These are phyloP conservation scores for Phaethon lepturus DNA, from an alignment of 2,113 vertebrate species.

Conservation along the genomic window DNA sequence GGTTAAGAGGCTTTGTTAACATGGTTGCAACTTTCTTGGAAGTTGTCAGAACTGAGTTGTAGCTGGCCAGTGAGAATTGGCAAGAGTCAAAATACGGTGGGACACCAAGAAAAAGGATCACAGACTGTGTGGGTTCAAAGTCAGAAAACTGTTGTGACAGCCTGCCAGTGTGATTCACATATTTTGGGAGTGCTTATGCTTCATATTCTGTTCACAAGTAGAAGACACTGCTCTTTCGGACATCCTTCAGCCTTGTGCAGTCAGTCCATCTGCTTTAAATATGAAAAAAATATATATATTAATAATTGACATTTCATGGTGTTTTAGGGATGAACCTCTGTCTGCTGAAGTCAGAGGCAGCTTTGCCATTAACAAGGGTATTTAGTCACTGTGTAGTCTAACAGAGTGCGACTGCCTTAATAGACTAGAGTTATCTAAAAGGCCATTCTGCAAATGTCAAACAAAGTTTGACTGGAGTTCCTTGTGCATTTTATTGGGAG, in stretches of 20 bases:
- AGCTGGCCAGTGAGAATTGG: background rate
- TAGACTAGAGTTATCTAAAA: background rate
- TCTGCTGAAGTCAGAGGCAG: background rate
- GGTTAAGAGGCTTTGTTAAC: background rate
- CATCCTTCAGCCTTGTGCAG: background rate
- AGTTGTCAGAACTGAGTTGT: background rate
- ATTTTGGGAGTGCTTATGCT: background rate
- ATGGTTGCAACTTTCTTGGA: background rate
- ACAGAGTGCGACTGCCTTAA: background rate
- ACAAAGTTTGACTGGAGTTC: background rate
- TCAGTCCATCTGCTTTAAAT: background rate
- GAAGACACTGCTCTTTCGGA: background rate
- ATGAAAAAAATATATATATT: background rate
- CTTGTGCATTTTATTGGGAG: background rate
- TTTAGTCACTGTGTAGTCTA: background rate
- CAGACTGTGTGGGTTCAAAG: background rate
- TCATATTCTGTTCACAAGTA: background rate
- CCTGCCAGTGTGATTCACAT: background rate
- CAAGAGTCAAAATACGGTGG: background rate
- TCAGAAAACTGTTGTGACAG: background rate
- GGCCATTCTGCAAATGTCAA: background rate
- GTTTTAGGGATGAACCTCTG: background rate
- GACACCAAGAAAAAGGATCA: background rate
- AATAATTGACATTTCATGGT: background rate
- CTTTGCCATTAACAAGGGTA: background rate